Evolutionary conservation across 2,113 vertebrate genomes (phyloP), one percentile per base, ranked within the genome.

Genomic region (Caranx ignobilis): DNA sequence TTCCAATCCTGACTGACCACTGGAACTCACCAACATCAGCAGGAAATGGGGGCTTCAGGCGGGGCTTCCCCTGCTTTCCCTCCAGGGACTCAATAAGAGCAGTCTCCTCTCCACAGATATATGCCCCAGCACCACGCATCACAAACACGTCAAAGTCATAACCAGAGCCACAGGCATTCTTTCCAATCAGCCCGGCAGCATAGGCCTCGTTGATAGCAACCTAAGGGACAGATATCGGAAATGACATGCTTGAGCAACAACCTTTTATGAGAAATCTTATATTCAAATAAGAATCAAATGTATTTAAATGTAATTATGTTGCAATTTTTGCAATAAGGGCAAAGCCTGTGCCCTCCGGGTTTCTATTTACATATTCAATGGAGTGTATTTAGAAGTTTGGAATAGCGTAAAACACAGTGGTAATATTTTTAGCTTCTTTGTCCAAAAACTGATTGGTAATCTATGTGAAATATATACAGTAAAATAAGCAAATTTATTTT

Each of bases 81-180:
- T 99, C 98, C 1, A 99, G 94, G 82, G 97, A 99, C 89, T 99
- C 98, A 0, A 99, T 99, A 66, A 99, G 96, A 0, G 98, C 98
- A 0, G 98, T 99, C 94, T 99, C 98, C 87, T 99, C 98, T 3
- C 98, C 98, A 0, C 98, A 99, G 94, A 99, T 99, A 91, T 99
- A 99, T 0, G 98, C 98, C 0, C 98, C 98, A 0, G 98, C 98
- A 0, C 98, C 98, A 0, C 97, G 95, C 92, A 96, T 95, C 90
- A 99, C 98, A 15, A 96, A 99, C 86, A 99, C 96, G 0, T 99
- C 98, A 0, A 99, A 99, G 87, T 98, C 96, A 0, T 96, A 98
- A 3, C 95, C 97, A 0, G 97, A 96, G 16, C 96, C 96, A 0
- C 98, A 99, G 39, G 98, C 95, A 0, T 99, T 93, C 11, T 32